Evolutionary conservation across 2,797 vertebrate species (phyloP).

Genomic region (Aldrovandia affinis): DNA sequence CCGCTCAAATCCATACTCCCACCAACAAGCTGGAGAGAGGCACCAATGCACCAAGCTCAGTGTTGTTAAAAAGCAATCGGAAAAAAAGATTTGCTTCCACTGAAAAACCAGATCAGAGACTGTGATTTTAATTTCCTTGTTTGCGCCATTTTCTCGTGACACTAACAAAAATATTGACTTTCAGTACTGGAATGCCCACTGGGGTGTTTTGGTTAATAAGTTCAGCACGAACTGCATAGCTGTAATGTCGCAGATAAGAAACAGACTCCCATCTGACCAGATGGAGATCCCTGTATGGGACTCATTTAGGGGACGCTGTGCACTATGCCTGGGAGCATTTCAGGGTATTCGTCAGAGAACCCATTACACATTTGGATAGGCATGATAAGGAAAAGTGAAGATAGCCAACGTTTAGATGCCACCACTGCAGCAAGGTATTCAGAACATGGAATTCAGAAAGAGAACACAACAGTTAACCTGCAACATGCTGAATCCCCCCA

Average conservation of each 20-base stretch:
- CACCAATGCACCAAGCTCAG: slow-evolving; percentile 45
- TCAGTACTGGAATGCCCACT: slow-evolving; percentile 41
- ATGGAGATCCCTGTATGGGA: background rate
- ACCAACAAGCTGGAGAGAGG: too few species aligned
- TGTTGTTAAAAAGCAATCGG: slow-evolving; percentile 58
- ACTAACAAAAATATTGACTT: slow-evolving; percentile 53
- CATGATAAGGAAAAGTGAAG: background rate
- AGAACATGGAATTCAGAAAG: too few species aligned
- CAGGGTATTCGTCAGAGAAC: background rate
- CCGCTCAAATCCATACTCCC: too few species aligned
- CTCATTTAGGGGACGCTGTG: background rate
- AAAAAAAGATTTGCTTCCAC: slow-evolving; percentile 62
- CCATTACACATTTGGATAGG: background rate
- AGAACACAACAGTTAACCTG: too few species aligned
- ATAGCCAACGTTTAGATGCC: too few species aligned
- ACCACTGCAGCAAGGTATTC: too few species aligned
- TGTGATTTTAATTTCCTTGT: slow-evolving; percentile 41
- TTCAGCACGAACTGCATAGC: background rate
- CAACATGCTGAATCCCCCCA: too few species aligned
- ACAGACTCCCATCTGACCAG: background rate
- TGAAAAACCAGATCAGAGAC: slow-evolving; percentile 52
- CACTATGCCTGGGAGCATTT: slow-evolving; percentile 1
- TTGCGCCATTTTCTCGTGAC: slow-evolving; percentile 63
- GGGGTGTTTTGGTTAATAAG: slow-evolving; percentile 53
- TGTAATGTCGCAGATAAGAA: background rate